Evolutionary conservation across 2,888 invertebrate genomes (phyloP), one percentile per base, ranked within the genome.

Genomic region (Amblyjoppa fuscipennis): DNA sequence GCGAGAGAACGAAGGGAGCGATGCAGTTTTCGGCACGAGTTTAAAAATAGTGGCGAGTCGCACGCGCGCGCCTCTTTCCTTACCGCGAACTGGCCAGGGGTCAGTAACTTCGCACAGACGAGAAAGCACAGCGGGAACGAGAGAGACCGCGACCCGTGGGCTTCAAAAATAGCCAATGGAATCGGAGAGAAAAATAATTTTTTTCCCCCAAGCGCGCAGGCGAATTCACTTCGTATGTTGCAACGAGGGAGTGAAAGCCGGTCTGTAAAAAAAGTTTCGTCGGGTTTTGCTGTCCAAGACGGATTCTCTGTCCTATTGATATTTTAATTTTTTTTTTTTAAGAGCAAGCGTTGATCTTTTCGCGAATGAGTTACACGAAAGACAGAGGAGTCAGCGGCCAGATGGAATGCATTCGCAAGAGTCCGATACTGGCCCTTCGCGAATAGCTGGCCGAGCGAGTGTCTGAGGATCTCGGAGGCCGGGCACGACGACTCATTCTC

Each of bases 51-150:
- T 89, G 91, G 89, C 90, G 90, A 90, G 84, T 89, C 89, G 89
- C 90, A 87, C 68, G 89, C 88, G 87, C 59, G 64, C 66, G 76
- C 56, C 53, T 7, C 28, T 45, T 31, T 69, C 64, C 77, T 80
- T 87, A 85, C 87, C 78, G 81, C 82, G 89, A 90, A 93, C 93
- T 94, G 93, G 92, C 93, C 94, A 94, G 93, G 92, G 94, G 94
- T 94, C 94, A 94, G 91, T 94, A 91, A 94, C 94, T 93, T 91
- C 92, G 79, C 75, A 84, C 74, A 84, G 80, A 84, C 70, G 83
- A 83, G 91, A 91, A 90, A 91, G 92, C 89, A 90, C 88, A 89
- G 89, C 69, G 45, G 56, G 31, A 25, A 69, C 51, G 74, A 31
- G 80, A 76, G 80, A 38, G 45, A 49, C 3, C n/a, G 64, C 34